phyloP scores from a whole-genome alignment of 1,140 invertebrate genomes.

The Panagrolaimus sp. region DNA sequence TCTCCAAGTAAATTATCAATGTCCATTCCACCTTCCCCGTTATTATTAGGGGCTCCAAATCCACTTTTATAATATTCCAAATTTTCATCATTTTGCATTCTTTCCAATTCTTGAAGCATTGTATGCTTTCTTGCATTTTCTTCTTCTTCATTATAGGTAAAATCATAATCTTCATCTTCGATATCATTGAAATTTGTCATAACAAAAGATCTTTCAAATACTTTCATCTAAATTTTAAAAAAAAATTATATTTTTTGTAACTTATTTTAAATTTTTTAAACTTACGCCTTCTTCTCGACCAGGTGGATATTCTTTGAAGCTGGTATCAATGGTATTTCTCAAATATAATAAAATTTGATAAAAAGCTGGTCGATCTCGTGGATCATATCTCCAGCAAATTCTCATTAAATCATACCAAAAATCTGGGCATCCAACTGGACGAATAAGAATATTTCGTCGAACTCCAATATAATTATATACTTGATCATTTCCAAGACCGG shows the following conservation, averaged over 20 bases:
- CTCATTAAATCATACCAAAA: constrained; percentile 79
- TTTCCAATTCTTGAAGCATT: too few relatives aligned
- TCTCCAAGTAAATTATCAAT: too few relatives aligned
- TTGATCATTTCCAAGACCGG: constrained; percentile 69
- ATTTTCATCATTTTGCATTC: too few relatives aligned
- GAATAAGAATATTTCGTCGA: constrained; percentile 71
- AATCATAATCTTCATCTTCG: neutral
- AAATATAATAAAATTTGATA: constrained; percentile 29
- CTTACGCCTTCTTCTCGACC: neutral
- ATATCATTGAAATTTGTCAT: neutral
- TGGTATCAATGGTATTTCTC: neutral
- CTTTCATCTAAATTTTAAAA: neutral
- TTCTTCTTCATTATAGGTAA: neutral
- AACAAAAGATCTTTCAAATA: neutral
- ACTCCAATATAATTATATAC: constrained; percentile 71
- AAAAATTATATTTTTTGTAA: neutral
- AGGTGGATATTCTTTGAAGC: neutral
- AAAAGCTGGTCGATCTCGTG: constrained; percentile 74
- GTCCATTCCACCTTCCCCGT: too few relatives aligned
- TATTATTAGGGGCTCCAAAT: too few relatives aligned
- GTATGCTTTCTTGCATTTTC: too few relatives aligned
- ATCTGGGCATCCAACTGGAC: constrained; percentile 85
- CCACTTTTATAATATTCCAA: too few relatives aligned
- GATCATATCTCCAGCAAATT: constrained; percentile 77
- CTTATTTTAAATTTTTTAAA: neutral